Base-by-base conservation (phyloP, 2,888 invertebrate species). In the Dichetophora obliterata region DNA sequence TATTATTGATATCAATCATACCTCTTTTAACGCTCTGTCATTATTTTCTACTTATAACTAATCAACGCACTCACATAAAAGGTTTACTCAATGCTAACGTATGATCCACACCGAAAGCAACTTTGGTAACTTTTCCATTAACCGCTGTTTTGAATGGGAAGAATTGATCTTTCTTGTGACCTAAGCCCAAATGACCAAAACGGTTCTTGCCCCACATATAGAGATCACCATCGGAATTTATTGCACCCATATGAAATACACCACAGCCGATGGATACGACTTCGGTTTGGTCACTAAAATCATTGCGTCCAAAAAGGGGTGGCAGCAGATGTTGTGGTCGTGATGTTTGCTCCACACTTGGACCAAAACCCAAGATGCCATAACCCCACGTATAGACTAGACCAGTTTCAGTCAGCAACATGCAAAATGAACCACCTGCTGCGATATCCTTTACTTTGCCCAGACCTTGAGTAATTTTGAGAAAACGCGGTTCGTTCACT, bases 201-300 rank as follows among this genome's bases (percentile, higher is more conserved):
- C 93, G 92, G 88, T 98, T 98, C 83, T 94, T 91, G 0, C 98
- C 98, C 98, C 98, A 99, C 89, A 93, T 94, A 84, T 94, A 98
- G 8, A 98, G 89, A 88, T 97, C 95, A 0, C 97, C 96, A 24
- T 90, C 90, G 81, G 93, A 94, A 22, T 95, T 98, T 0, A 97
- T 88, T 0, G 97, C 98, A 19, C 94, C 95, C 87, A 95, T 91
- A 86, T 94, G 93, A 81, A 93, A 93, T 73, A 95, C 91, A 0
- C 97, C 96, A 86, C 94, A 93, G 27, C 90, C 90, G 27, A 96
- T 92, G 82, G 92, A 90, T 59, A 90, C 90, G 11, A 97, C 94
- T 81, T 88, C 90, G 4, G 91, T 91, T 78, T 94, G 91, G 5
- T 93, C 92, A 83, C 94, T 94, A 82, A 96, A 96, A 81, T 95